These are phyloP conservation scores for Amblyornis subalaris DNA, from an alignment of 2,113 vertebrate genomes.

Conservation along the genomic window DNA sequence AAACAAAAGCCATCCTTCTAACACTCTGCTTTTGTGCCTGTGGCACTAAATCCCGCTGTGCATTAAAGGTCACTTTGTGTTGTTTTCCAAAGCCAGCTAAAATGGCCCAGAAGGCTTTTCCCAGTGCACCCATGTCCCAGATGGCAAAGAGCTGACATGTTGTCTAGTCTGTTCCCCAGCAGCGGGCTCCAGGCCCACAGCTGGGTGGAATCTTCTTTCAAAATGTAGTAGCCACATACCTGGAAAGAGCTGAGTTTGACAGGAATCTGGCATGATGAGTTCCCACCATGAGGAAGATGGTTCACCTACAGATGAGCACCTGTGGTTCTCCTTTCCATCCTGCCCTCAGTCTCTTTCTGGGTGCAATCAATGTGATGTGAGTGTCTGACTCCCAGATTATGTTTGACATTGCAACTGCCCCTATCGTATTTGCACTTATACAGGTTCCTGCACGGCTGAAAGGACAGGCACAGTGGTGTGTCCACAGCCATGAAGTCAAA, in stretches of 20 bases:
- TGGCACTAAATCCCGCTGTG: background rate
- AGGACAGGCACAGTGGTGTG: background rate
- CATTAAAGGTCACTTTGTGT: background rate
- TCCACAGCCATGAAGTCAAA: background rate
- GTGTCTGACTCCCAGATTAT: background rate
- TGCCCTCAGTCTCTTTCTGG: background rate
- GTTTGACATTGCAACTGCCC: background rate
- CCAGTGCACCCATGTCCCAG: background rate
- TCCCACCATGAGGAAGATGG: background rate
- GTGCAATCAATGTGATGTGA: background rate
- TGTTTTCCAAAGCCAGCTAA: background rate
- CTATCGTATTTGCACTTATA: rapidly evolving
- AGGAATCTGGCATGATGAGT: background rate
- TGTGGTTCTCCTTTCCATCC: background rate
- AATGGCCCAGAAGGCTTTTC: background rate
- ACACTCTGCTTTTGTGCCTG: background rate
- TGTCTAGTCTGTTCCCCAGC: background rate
- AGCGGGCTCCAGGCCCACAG: rapidly evolving
- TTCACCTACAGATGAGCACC: background rate
- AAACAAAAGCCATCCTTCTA: background rate
- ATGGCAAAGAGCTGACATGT: rapidly evolving
- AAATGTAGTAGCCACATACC: background rate
- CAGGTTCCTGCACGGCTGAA: background rate
- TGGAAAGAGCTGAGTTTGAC: background rate
- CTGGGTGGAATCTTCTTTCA: rapidly evolving